Evolutionary conservation across 2,797 vertebrate species (phyloP).

Genomic region (Orestias chungarensis): DNA sequence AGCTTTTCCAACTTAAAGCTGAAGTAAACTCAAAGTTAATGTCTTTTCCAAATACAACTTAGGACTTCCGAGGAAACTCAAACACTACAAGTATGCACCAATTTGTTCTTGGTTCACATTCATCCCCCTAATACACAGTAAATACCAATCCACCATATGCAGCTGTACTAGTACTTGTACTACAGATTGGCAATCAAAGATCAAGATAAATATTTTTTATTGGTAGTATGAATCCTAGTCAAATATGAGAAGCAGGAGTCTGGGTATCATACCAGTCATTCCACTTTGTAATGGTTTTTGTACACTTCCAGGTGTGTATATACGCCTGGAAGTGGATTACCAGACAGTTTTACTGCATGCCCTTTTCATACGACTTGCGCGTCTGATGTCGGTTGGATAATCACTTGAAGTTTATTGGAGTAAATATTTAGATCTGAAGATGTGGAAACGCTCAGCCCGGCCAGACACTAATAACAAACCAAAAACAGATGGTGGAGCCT

Average conservation of each 20-base stretch:
- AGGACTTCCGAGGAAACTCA: not conserved
- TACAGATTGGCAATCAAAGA: not conserved
- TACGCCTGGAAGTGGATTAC: too few relatives aligned
- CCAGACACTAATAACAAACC: slow-evolving; percentile 66
- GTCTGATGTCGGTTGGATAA: slow-evolving; percentile 47
- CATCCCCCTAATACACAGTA: not conserved
- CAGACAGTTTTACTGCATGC: slow-evolving; percentile 45
- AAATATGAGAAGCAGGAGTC: slow-evolving; percentile 51
- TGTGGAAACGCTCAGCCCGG: slow-evolving; percentile 47
- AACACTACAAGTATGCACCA: not conserved
- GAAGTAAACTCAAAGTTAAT: not conserved
- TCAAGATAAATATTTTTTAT: slow-evolving; percentile 1
- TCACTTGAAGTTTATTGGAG: slow-evolving; percentile 34
- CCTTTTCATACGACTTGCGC: slow-evolving; percentile 47
- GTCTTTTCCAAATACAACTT: not conserved
- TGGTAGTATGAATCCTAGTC: slow-evolving; percentile 24
- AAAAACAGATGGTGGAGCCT: slow-evolving; percentile 54
- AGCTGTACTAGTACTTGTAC: too few relatives aligned
- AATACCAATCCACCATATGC: too few relatives aligned
- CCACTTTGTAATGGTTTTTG: slow-evolving; percentile 65
- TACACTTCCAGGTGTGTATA: slow-evolving; percentile 71
- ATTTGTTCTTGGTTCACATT: too few relatives aligned
- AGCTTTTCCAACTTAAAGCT: not conserved
- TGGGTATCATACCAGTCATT: slow-evolving; percentile 62
- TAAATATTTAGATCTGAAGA: slow-evolving; percentile 52